Conservation (phyloP, 2,888 invertebrate species). For the Pristionchus mayeri region DNA sequence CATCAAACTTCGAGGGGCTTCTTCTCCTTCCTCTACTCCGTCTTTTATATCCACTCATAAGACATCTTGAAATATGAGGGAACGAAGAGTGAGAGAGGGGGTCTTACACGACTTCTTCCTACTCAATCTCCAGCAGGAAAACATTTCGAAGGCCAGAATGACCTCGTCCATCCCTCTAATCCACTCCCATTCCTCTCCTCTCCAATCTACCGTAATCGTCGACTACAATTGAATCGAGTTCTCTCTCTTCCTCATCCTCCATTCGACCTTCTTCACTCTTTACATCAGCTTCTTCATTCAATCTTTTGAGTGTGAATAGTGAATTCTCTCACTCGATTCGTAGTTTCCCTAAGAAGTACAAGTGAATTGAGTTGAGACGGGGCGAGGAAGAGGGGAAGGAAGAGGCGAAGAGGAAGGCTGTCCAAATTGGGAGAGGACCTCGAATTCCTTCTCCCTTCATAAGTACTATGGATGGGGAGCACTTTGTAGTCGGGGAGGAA, state of each 20-base stretch:
- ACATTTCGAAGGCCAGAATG: background rate
- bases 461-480: slow-evolving; percentile 10
- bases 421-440: slow-evolving; percentile 6
- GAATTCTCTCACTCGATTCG: slow-evolving; percentile 7
- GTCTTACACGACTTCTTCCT: background rate
- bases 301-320: slow-evolving; percentile 27
- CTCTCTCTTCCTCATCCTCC: background rate
- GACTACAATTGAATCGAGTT: slow-evolving; percentile 14
- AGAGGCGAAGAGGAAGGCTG: background rate
- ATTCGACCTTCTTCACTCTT: background rate
- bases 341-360: slow-evolving; percentile 32
- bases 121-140: background rate
- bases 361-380: slow-evolving; percentile 20
- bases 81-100: slow-evolving; percentile 7
- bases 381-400: background rate
- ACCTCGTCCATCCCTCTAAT: background rate
- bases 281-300: slow-evolving; percentile 18
- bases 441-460: background rate
- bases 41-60: slow-evolving; percentile 36
- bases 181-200: background rate
- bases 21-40: background rate
- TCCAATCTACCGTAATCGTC: background rate
- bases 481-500: background rate
- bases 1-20: slow-evolving; percentile 28
- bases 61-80: slow-evolving; percentile 20